Evolutionary conservation across 2,797 vertebrate species (phyloP).

Genomic region (Trachops cirrhosus): DNA sequence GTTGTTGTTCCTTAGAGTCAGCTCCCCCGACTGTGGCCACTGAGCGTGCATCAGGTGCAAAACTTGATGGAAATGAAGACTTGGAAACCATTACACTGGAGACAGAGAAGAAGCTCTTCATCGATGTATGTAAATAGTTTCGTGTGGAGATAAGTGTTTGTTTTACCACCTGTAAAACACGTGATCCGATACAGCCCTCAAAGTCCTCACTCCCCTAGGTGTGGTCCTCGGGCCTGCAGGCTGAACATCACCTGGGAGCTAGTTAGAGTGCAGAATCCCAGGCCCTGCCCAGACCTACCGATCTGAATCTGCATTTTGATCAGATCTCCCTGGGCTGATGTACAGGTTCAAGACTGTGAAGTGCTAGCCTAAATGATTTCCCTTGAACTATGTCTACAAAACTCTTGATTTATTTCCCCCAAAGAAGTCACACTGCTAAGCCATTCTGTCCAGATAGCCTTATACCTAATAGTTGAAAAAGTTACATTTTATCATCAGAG

Average conservation of each 20-base stretch:
- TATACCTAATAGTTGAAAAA: background rate
- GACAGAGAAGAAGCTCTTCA: slow-evolving; percentile 72
- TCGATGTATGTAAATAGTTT: slow-evolving; percentile 80
- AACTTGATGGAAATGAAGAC: slow-evolving; percentile 77
- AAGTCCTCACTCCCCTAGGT: fast-evolving
- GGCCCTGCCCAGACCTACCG: background rate
- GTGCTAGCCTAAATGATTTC: fast-evolving
- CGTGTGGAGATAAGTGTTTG: background rate
- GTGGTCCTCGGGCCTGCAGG: background rate
- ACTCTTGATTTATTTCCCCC: background rate
- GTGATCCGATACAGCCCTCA: background rate
- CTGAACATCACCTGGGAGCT: fast-evolving
- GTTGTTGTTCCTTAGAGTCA: slow-evolving; percentile 37
- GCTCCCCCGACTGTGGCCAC: slow-evolving; percentile 51
- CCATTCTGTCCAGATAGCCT: fast-evolving
- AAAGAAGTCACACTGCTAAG: background rate
- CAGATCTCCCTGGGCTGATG: fast-evolving
- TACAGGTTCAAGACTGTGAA: background rate
- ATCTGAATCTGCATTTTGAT: background rate
- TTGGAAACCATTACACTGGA: slow-evolving; percentile 78
- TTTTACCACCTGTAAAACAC: background rate
- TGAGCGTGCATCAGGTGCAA: slow-evolving; percentile 67
- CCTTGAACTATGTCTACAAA: background rate
- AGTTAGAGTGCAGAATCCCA: background rate
- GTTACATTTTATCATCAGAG: background rate